Percentiles rank a stretch among this genome's conserved stretches.
Evolutionary conservation across 2,888 invertebrate genomes (phyloP).

Genomic region (Xestia c-nigrum): DNA sequence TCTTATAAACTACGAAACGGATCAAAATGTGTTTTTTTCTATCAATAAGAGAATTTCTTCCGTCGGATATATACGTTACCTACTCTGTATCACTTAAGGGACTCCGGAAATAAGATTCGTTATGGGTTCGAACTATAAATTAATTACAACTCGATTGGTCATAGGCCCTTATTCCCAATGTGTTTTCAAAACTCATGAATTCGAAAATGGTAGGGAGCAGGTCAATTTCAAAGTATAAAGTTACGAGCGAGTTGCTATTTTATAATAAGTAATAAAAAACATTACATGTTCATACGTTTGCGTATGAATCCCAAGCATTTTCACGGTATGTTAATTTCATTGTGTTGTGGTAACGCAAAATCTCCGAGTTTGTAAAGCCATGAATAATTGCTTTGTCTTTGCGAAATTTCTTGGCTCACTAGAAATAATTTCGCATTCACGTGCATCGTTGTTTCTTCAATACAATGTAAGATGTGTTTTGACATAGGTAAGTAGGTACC

Average conservation of each 20-base stretch:
- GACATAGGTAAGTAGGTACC: conserved; percentile 2
- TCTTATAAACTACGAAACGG: too few relatives aligned
- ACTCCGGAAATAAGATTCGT: too few relatives aligned
- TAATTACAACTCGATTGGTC: too few relatives aligned
- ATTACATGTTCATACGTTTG: not conserved
- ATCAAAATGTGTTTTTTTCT: too few relatives aligned
- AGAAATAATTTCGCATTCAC: conserved; percentile 11
- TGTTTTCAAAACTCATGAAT: too few relatives aligned
- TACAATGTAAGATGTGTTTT: not conserved
- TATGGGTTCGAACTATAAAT: too few relatives aligned
- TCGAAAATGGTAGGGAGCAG: too few relatives aligned
- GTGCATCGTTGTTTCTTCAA: not conserved
- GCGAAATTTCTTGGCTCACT: conserved; percentile 33
- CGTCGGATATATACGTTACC: too few relatives aligned
- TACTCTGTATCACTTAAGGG: too few relatives aligned
- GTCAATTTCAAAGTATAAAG: too few relatives aligned
- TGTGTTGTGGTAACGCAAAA: conserved; percentile 30
- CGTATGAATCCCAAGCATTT: conserved; percentile 7
- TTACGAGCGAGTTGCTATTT: not conserved
- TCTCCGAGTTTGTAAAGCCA: conserved; percentile 12
- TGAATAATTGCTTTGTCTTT: conserved; percentile 39
- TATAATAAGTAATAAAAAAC: not conserved
- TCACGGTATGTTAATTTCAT: conserved; percentile 29
- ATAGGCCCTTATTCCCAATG: too few relatives aligned
- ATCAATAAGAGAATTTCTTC: too few relatives aligned